Evolutionary conservation across 1,140 invertebrate species (phyloP).

Genomic region (Drosophila miranda): DNA sequence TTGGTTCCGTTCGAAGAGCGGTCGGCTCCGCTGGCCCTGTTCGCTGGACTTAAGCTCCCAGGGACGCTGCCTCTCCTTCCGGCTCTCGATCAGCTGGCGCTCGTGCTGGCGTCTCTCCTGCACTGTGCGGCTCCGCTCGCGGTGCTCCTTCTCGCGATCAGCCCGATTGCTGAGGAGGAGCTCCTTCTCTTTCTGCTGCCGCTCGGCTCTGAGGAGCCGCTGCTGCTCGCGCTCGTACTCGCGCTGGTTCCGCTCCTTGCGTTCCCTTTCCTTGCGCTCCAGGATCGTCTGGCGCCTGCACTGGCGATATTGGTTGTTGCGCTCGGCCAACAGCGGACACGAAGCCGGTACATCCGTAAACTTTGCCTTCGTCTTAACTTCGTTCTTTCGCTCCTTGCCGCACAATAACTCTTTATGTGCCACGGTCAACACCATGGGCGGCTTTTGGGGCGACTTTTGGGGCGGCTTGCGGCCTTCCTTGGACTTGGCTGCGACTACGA

Average conservation of each 20-base stretch:
- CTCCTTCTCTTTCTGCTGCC: not conserved
- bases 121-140: slow-evolving; percentile 6
- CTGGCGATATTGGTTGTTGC: not conserved
- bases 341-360: no score
- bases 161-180: not conserved
- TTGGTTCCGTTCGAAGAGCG: no score
- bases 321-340: not conserved
- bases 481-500: no score
- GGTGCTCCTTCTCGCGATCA: not conserved
- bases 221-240: not conserved
- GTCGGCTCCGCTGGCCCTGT: not conserved
- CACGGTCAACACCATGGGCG: no score
- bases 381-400: no score
- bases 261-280: slow-evolving; percentile 1
- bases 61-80: not conserved
- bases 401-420: no score
- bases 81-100: slow-evolving; percentile 1
- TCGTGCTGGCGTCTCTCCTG: slow-evolving; percentile 26
- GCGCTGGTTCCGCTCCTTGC: not conserved
- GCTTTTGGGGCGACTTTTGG: not conserved
- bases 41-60: not conserved
- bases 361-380: no score
- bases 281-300: not conserved
- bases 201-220: not conserved
- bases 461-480: not conserved